Evolutionary conservation across 2,888 invertebrate species (phyloP), one percentile per base, ranked within the genome.

Genomic region (Ischnus inquisitorius): DNA sequence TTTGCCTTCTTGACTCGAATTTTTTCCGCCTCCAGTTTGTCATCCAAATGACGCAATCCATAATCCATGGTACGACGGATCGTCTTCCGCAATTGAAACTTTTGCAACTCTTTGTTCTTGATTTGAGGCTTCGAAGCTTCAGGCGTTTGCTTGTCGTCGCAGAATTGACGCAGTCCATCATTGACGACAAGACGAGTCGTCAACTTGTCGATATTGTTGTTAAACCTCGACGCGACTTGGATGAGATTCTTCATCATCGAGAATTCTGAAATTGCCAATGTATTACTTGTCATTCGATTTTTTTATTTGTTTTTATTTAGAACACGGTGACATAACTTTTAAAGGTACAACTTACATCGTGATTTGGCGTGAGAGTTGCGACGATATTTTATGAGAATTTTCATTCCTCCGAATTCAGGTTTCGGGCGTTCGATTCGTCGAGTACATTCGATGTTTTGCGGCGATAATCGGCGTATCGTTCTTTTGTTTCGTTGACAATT

Each of bases 121-220:
- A n/a, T n/a, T n/a, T n/a, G n/a, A n/a, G n/a, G n/a, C n/a, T n/a
- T n/a, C n/a, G n/a, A n/a, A n/a, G n/a, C n/a, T n/a, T n/a, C n/a
- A n/a, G n/a, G n/a, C n/a, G 4, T 34, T 34, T 5, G 34, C 34
- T 4, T 34, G 34, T 6, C 2, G 34, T 46, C 2, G 62, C 34
- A 2, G 46, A 62, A 41, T 57, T 19, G 34, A 43, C 57, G 76
- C 14, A 54, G 41, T 28, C 12, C 19, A 77, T n/a, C 1, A 68
- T 14, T 43, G 5, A 12, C 16, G 14, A 25, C 28, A 2, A 16
- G 43, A 12, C 34, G 19, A 25, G 19, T 14, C 10, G 46, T 34
- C 65, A 22, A 12, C 12, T 34, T 62, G 6, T 46, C 14, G 14
- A 41, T 16, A 22, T 46, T 6, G 12, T 14, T 41, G 5, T 34